These are phyloP conservation scores for Lithobius niger DNA, from an alignment of 1,140 invertebrate genomes.

Conservation along the genomic window DNA sequence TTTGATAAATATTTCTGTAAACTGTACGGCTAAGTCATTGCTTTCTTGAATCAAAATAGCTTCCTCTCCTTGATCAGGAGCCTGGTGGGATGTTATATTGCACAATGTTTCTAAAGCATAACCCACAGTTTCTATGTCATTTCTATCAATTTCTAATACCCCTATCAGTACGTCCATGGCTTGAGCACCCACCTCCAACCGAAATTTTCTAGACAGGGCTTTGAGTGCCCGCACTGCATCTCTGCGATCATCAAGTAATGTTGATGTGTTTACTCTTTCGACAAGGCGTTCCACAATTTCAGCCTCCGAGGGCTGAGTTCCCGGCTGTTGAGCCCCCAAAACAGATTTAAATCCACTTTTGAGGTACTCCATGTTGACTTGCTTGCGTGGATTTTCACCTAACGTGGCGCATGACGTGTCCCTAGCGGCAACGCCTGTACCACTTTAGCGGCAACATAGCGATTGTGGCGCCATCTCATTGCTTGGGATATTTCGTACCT, in stretches of 20 bases:
- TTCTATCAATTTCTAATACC: slow-evolving; percentile 41
- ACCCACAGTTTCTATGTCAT: slow-evolving; percentile 80
- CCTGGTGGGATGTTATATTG: slow-evolving; percentile 73
- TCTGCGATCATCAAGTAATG: slow-evolving; percentile 79
- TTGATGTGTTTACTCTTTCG: slow-evolving; percentile 81
- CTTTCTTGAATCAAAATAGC: neutral
- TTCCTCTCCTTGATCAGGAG: slow-evolving; percentile 38
- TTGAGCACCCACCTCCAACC: slow-evolving; percentile 89
- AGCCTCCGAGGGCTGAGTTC: slow-evolving; percentile 53
- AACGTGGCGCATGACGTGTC: neutral
- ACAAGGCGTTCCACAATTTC: slow-evolving; percentile 89
- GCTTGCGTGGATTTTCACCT: neutral
- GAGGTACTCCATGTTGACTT: slow-evolving; percentile 62
- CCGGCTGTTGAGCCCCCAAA: slow-evolving; percentile 59
- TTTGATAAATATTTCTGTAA: slow-evolving; percentile 98
- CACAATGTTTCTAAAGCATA: slow-evolving; percentile 83
- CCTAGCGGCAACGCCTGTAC: too few relatives aligned
- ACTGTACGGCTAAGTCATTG: slow-evolving; percentile 64
- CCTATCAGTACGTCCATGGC: slow-evolving; percentile 72
- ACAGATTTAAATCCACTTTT: slow-evolving; percentile 79
- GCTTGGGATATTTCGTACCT: too few relatives aligned
- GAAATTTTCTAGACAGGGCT: slow-evolving; percentile 80
- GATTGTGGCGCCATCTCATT: too few relatives aligned
- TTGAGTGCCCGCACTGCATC: slow-evolving; percentile 93
- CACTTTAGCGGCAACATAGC: too few relatives aligned